Evolutionary conservation across 1,140 invertebrate species (phyloP).

Genomic region (Trachymyrmex septentrionalis): DNA sequence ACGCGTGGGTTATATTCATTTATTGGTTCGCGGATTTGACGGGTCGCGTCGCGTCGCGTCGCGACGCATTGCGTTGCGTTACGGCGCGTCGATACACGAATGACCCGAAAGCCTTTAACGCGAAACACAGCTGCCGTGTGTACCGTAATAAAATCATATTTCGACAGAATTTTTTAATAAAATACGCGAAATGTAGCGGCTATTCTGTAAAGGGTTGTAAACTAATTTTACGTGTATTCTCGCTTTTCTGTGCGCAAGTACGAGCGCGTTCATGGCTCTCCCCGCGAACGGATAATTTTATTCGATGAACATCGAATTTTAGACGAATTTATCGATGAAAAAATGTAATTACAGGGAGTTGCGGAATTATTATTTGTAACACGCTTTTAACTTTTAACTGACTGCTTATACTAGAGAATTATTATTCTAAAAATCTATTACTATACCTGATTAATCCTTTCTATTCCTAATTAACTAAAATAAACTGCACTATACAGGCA

Average conservation of each 20-base stretch:
- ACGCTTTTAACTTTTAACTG: background rate
- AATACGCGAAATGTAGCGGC: slow-evolving; percentile 62
- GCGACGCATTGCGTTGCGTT: slow-evolving; percentile 24
- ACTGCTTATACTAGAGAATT: background rate
- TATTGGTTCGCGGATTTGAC: slow-evolving; percentile 77
- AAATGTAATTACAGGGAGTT: background rate
- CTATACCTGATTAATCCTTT: background rate
- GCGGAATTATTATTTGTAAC: slow-evolving; percentile 3
- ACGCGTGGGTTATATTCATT: slow-evolving; percentile 78
- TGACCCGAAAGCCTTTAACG: slow-evolving; percentile 65
- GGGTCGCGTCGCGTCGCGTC: slow-evolving; percentile 63
- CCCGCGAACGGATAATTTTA: slow-evolving; percentile 4
- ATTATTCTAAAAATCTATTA: background rate
- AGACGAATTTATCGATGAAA: slow-evolving; percentile 4
- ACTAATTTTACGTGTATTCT: slow-evolving; percentile 44
- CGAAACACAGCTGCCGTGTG: slow-evolving; percentile 61
- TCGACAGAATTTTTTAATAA: slow-evolving; percentile 72
- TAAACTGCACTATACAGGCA: background rate
- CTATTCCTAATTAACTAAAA: background rate
- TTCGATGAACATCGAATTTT: slow-evolving; percentile 17
- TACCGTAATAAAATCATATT: slow-evolving; percentile 70
- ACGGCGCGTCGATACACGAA: slow-evolving; percentile 63
- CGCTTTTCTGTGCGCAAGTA: background rate
- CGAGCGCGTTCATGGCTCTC: background rate
- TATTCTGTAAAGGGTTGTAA: slow-evolving; percentile 30